Evolutionary conservation across 2,797 vertebrate genomes (phyloP).

Genomic region (Hemitrygon akajei): DNA sequence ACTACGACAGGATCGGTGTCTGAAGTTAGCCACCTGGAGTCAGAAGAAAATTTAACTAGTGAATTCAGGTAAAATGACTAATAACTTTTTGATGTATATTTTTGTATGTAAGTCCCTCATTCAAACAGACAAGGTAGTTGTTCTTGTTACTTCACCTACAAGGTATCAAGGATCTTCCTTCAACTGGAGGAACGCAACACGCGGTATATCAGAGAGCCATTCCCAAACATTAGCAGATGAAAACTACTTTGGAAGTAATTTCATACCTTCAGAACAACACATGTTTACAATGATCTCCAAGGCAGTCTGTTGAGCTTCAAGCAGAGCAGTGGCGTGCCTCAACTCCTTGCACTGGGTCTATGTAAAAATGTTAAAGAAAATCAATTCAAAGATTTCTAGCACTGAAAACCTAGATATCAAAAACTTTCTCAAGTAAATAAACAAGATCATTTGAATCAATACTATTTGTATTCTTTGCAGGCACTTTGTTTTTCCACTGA

Average conservation of each 20-base stretch:
- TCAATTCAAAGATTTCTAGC: neutral
- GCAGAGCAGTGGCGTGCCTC: slow-evolving; percentile 73
- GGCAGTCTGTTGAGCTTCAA: slow-evolving; percentile 89
- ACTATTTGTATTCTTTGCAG: neutral
- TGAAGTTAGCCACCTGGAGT: no score
- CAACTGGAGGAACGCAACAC: neutral
- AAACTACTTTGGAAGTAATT: neutral
- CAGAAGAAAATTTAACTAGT: neutral
- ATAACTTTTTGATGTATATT: neutral
- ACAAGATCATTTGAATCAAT: neutral
- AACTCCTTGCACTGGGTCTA: slow-evolving; percentile 77
- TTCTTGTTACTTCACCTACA: neutral
- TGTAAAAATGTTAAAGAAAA: neutral
- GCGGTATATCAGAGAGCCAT: neutral
- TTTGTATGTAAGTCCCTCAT: no score
- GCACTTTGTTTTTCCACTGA: no score
- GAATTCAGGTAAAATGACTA: neutral
- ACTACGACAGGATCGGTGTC: neutral
- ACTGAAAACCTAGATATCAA: neutral
- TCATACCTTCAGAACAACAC: slow-evolving; percentile 90
- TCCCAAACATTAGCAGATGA: neutral
- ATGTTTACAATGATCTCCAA: slow-evolving; percentile 95
- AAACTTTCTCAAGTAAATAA: neutral
- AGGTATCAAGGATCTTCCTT: no score
- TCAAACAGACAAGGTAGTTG: no score